phyloP scores from a whole-genome alignment of 2,888 invertebrate genomes.

The Colletes collaris region DNA sequence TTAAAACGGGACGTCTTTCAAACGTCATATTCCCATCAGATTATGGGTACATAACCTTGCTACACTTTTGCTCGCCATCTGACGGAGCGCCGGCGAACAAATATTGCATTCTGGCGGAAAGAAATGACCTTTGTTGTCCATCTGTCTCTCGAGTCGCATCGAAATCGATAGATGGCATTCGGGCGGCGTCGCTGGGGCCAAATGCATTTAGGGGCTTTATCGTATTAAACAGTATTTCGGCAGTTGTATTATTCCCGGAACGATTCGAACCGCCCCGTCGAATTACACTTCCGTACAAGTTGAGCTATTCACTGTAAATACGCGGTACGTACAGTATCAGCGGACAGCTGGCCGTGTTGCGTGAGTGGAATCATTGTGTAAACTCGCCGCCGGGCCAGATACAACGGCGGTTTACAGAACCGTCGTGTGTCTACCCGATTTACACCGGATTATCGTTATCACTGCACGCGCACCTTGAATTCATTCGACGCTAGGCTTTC shows the following conservation, averaged over 20 bases:
- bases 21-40: too few species aligned
- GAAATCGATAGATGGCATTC: too few species aligned
- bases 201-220: neutral
- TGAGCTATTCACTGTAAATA: slow-evolving; percentile 19
- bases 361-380: slow-evolving; percentile 49
- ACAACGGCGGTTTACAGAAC: slow-evolving; percentile 32
- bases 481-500: slow-evolving; percentile 29
- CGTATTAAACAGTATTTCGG: too few species aligned
- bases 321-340: slow-evolving; percentile 29
- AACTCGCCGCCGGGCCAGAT: slow-evolving; percentile 45
- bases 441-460: slow-evolving; percentile 61
- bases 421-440: slow-evolving; percentile 48
- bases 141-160: too few species aligned
- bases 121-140: too few species aligned
- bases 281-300: neutral
- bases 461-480: slow-evolving; percentile 49
- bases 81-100: too few species aligned
- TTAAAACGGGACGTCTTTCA: too few species aligned
- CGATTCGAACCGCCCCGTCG: too few species aligned
- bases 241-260: too few species aligned
- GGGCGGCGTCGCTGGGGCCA: neutral
- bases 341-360: slow-evolving; percentile 41
- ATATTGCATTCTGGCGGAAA: too few species aligned
- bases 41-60: too few species aligned
- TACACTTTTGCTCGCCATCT: too few species aligned